Conservation (phyloP, 2,113 vertebrate genomes). For the Brachypodius melanocephalos region DNA sequence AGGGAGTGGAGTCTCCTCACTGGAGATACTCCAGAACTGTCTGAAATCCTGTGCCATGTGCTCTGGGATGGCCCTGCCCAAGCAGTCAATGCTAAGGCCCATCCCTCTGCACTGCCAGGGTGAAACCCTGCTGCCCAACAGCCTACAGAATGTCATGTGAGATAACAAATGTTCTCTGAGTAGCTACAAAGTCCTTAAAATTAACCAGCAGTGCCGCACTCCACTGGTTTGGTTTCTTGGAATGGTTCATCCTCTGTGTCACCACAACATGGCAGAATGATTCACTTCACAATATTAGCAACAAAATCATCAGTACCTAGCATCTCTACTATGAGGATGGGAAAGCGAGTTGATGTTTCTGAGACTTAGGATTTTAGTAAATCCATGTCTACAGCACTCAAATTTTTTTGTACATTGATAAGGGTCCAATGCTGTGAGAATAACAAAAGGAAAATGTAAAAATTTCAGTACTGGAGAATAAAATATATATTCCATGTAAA, state of each 20-base stretch:
- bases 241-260: background rate
- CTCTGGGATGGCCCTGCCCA: background rate
- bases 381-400: background rate
- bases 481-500: background rate
- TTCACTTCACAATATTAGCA: background rate
- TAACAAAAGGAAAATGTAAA: background rate
- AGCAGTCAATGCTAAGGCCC: background rate
- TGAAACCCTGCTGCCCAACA: background rate
- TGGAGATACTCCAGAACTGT: background rate
- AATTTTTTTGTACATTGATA: background rate
- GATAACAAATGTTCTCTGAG: background rate
- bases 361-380: background rate
- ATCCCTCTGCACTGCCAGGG: too few relatives aligned
- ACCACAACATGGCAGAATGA: background rate
- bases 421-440: rapidly evolving
- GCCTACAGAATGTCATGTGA: background rate
- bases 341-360: background rate
- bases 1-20: background rate
- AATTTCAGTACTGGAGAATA: background rate
- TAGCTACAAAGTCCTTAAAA: background rate
- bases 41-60: rapidly evolving
- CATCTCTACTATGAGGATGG: background rate
- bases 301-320: background rate
- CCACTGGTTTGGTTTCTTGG: background rate
- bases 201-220: background rate